Evolutionary conservation across 2,797 vertebrate genomes (phyloP).

Genomic region (Helostoma temminkii): DNA sequence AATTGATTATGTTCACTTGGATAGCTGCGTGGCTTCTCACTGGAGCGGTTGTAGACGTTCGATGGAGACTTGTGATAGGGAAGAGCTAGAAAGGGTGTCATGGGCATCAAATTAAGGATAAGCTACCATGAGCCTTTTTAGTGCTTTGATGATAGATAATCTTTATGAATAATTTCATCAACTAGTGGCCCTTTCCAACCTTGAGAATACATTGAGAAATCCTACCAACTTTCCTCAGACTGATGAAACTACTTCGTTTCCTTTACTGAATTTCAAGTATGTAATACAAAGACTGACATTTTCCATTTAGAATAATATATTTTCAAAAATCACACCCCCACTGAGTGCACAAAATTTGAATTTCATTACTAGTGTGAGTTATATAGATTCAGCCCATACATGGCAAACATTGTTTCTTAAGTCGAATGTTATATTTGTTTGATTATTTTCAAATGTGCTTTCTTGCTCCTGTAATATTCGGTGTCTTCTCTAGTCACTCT

Average conservation of each 20-base stretch:
- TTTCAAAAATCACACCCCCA: not conserved
- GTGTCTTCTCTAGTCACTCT: slow-evolving; percentile 31
- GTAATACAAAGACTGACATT: not conserved
- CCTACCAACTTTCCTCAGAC: too few species aligned
- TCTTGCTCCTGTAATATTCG: slow-evolving; percentile 39
- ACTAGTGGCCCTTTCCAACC: too few species aligned
- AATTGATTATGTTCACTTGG: slow-evolving; percentile 76
- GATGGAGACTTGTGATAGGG: slow-evolving; percentile 65
- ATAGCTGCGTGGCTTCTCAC: slow-evolving; percentile 57
- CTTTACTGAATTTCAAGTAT: not conserved
- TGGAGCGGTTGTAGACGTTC: slow-evolving; percentile 51
- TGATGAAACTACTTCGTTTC: not conserved
- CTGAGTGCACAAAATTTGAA: not conserved
- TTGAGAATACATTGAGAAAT: too few species aligned
- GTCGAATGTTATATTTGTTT: slow-evolving; percentile 31
- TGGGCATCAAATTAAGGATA: too few species aligned
- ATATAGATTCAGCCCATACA: slow-evolving; percentile 1
- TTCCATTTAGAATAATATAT: not conserved
- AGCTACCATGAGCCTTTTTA: too few species aligned
- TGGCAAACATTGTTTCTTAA: slow-evolving; percentile 16
- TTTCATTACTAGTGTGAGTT: not conserved
- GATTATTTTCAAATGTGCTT: slow-evolving; percentile 39
- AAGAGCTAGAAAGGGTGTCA: slow-evolving; percentile 58
- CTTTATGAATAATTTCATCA: too few species aligned
- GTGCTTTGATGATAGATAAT: too few species aligned